phyloP scores from a whole-genome alignment of 2,797 vertebrate species.

The Amniataba percoides region DNA sequence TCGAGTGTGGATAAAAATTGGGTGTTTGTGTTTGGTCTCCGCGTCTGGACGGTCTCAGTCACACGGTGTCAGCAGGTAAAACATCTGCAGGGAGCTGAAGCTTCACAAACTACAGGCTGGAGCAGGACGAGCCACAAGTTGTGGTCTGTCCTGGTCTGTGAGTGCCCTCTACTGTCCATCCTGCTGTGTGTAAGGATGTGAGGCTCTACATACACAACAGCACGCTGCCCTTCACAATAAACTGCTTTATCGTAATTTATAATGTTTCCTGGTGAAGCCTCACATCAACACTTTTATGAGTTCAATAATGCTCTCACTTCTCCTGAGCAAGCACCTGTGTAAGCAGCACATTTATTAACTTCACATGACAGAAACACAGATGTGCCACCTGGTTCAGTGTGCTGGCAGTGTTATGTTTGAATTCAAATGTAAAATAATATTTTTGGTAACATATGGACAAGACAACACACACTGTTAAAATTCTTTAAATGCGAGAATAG shows the following conservation, averaged over 20 bases:
- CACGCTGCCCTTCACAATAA: background rate
- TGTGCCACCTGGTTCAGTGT: background rate
- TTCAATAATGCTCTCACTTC: no score
- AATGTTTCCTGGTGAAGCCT: no score
- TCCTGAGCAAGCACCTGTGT: background rate
- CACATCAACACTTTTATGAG: no score
- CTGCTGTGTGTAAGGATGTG: constrained; percentile 1
- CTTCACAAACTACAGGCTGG: no score
- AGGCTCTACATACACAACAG: background rate
- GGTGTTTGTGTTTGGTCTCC: no score
- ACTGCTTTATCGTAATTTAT: no score
- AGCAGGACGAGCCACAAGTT: no score
- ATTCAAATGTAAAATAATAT: background rate
- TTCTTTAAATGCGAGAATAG: background rate
- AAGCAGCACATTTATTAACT: background rate
- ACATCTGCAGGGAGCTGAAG: no score
- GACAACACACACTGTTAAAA: no score
- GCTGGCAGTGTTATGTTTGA: background rate
- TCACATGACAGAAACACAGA: background rate
- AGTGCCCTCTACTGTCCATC: background rate
- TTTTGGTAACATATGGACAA: background rate
- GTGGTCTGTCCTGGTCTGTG: background rate
- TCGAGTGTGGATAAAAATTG: background rate
- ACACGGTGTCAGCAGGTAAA: background rate
- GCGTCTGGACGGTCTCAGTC: background rate